phyloP scores from a whole-genome alignment of 2,888 invertebrate genomes.

The Chelonus formosanus region DNA sequence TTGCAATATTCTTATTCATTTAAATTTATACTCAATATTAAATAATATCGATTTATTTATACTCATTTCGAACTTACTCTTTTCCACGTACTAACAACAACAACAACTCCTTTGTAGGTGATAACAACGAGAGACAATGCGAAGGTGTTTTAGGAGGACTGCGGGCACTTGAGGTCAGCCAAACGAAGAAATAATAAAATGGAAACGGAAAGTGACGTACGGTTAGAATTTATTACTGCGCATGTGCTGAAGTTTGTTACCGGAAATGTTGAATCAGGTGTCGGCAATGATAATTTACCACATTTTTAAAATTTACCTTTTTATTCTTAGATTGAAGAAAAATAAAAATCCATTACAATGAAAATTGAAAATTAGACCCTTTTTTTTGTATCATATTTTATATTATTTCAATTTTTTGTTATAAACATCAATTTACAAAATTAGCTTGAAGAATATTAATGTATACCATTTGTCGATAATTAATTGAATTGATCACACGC shows the following conservation, averaged over 20 bases:
- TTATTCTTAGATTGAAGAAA: background rate
- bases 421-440: no score
- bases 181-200: constrained; percentile 49
- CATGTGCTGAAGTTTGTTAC: background rate
- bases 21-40: background rate
- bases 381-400: no score
- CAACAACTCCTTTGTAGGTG: constrained; percentile 54
- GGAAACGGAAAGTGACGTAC: constrained; percentile 42
- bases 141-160: constrained; percentile 55
- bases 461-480: no score
- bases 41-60: constrained; percentile 4
- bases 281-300: no score
- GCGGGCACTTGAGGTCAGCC: constrained; percentile 51
- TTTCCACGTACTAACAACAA: constrained; percentile 57
- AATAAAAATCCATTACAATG: no score
- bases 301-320: constrained; percentile 3
- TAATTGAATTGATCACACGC: no score
- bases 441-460: no score
- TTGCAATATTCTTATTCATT: background rate
- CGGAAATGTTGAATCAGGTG: no score
- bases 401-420: no score
- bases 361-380: no score
- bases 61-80: constrained; percentile 50
- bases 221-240: constrained; percentile 6
- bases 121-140: constrained; percentile 44